These are phyloP conservation scores for Agrypnia vestita DNA, from an alignment of 1,140 invertebrate species.

Conservation along the genomic window DNA sequence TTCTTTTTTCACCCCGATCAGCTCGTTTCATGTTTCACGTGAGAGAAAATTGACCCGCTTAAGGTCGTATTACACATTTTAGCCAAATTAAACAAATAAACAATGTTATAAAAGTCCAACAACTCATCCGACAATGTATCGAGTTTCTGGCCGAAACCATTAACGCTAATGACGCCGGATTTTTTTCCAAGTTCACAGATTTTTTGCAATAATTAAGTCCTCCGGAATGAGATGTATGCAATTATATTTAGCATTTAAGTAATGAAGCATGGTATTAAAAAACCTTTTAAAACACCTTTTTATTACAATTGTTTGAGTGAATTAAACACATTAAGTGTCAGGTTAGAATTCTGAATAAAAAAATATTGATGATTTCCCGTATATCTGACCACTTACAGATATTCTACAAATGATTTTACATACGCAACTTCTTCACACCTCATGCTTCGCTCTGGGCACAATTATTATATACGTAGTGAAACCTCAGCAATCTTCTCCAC, in stretches of 20 bases:
- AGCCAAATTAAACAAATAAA: neutral
- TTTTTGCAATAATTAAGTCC: slow-evolving; percentile 30
- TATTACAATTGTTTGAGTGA: slow-evolving; percentile 5
- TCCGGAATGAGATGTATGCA: slow-evolving; percentile 1
- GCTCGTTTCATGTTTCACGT: neutral
- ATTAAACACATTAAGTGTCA: neutral
- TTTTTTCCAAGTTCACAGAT: slow-evolving; percentile 4
- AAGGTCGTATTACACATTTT: neutral
- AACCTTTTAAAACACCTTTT: slow-evolving; percentile 16
- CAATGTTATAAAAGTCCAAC: neutral
- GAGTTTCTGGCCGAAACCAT: neutral
- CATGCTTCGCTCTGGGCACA: too few relatives aligned
- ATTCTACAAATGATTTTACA: too few relatives aligned
- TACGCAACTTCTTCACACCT: too few relatives aligned
- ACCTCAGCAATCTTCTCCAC: too few relatives aligned
- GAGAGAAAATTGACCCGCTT: neutral
- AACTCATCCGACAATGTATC: neutral
- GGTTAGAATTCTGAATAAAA: neutral
- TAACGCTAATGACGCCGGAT: slow-evolving; percentile 10
- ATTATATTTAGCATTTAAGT: slow-evolving; percentile 15
- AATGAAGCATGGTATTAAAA: neutral
- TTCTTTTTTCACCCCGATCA: neutral
- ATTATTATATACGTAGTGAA: too few relatives aligned
- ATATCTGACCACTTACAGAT: too few relatives aligned
- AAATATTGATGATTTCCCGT: too few relatives aligned